Percentiles rank a stretch among this genome's conserved stretches.
Conservation (phyloP, 92 coral and sea anemone genomes). For the Galaxea fascicularis region DNA sequence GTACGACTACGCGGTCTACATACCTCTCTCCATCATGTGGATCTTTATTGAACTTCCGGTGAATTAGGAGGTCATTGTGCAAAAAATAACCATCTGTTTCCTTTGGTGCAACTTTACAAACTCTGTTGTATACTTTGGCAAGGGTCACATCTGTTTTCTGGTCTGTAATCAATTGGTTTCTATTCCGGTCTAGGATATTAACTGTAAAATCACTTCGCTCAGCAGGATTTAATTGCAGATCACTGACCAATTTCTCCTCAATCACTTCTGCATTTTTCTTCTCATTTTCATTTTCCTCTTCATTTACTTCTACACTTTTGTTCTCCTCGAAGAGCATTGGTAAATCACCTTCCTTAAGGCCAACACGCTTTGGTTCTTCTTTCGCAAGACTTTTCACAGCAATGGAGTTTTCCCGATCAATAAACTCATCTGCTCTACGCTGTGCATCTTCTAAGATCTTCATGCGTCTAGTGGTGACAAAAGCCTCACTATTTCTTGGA, state of each 20-base stretch:
- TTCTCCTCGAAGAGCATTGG: slow-evolving; percentile 15
- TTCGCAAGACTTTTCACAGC: slow-evolving; percentile 55
- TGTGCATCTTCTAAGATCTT: slow-evolving; percentile 50
- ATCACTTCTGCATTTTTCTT: neutral
- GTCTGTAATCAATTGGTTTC: slow-evolving; percentile 32
- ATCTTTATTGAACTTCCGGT: slow-evolving; percentile 46
- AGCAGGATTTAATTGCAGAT: neutral
- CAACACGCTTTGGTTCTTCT: slow-evolving; percentile 10
- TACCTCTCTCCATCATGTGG: slow-evolving; percentile 35
- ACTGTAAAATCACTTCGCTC: neutral
- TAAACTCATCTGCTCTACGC: slow-evolving; percentile 43
- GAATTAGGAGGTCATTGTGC: slow-evolving; percentile 39
- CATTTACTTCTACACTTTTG: neutral
- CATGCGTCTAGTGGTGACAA: slow-evolving; percentile 49
- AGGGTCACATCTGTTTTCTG: slow-evolving; percentile 44
- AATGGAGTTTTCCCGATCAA: slow-evolving; percentile 60
- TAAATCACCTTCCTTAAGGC: slow-evolving; percentile 28
- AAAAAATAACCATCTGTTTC: slow-evolving; percentile 67
- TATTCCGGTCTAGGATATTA: slow-evolving; percentile 32
- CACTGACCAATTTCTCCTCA: neutral
- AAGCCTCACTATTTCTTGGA: slow-evolving; percentile 8
- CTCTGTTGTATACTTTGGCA: slow-evolving; percentile 12
- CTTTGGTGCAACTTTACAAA: slow-evolving; percentile 45
- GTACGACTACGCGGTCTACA: slow-evolving; percentile 46
- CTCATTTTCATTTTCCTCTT: neutral